Conservation (phyloP, 2,888 invertebrate species). For the Germaria angustata region DNA sequence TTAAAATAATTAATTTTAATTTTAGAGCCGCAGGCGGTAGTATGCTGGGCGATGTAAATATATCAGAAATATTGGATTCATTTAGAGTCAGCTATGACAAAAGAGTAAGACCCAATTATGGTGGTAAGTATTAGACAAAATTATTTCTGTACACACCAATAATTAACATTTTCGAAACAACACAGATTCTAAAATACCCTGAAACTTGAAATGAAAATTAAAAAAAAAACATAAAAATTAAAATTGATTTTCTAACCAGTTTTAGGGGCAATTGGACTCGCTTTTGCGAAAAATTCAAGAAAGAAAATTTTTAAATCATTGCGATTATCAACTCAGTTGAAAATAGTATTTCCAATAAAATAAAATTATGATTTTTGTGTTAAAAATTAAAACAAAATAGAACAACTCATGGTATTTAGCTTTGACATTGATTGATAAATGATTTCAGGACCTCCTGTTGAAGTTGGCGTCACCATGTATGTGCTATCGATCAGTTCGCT, state of each 20-base stretch:
- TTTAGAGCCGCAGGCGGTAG: conserved; percentile 82
- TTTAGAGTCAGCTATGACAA: conserved; percentile 99
- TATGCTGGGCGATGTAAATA: conserved; percentile 95
- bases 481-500: conserved; percentile 99
- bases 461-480: conserved; percentile 98
- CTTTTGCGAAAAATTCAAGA: background rate
- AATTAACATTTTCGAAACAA: background rate
- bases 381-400: background rate
- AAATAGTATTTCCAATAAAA: background rate
- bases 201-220: too few relatives aligned
- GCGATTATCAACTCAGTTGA: background rate
- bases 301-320: background rate
- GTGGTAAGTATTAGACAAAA: conserved; percentile 89
- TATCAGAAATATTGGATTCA: conserved; percentile 96
- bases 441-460: conserved; percentile 96
- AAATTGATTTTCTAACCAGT: background rate
- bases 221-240: background rate
- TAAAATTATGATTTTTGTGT: background rate
- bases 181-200: too few relatives aligned
- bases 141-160: background rate
- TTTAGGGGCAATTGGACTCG: background rate
- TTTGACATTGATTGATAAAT: conserved; percentile 72
- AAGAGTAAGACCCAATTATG: conserved; percentile 99
- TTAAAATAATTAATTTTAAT: too few relatives aligned
- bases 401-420: conserved; percentile 43